Percentiles rank a stretch among this genome's conserved stretches.
Conservation (phyloP, 2,113 vertebrate species). For the Myrmecophaga tridactyla region DNA sequence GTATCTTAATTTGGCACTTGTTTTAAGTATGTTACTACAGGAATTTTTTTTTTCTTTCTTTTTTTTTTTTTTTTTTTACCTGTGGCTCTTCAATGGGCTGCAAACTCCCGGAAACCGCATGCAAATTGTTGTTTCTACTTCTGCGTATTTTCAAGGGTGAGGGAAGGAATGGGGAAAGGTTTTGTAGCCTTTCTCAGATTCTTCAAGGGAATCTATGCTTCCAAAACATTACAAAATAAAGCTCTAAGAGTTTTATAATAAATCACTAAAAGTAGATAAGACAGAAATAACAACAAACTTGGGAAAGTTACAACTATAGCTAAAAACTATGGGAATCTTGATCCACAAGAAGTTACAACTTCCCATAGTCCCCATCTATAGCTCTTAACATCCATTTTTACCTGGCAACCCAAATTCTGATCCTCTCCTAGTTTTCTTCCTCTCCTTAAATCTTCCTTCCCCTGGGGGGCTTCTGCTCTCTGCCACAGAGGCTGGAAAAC, state of each 20-base stretch:
- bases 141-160: neutral
- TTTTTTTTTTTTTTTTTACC: too few species aligned
- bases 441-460: neutral
- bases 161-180: neutral
- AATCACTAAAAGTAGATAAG: slow-evolving; percentile 18
- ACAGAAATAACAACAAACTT: neutral
- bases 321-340: too few species aligned
- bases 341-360: neutral
- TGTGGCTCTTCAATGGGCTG: neutral
- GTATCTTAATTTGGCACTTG: neutral
- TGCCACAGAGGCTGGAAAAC: neutral
- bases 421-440: neutral
- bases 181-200: neutral
- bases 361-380: neutral
- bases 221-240: slow-evolving; percentile 13
- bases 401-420: neutral
- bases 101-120: neutral
- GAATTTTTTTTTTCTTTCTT: too few species aligned
- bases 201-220: neutral
- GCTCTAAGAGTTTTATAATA: neutral
- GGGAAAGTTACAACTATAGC: neutral
- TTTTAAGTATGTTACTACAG: neutral
- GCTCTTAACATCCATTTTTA: neutral
- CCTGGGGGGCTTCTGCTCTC: neutral
- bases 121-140: neutral